Base-by-base conservation (phyloP, 2,113 vertebrate genomes). In the Pithys albifrons region DNA sequence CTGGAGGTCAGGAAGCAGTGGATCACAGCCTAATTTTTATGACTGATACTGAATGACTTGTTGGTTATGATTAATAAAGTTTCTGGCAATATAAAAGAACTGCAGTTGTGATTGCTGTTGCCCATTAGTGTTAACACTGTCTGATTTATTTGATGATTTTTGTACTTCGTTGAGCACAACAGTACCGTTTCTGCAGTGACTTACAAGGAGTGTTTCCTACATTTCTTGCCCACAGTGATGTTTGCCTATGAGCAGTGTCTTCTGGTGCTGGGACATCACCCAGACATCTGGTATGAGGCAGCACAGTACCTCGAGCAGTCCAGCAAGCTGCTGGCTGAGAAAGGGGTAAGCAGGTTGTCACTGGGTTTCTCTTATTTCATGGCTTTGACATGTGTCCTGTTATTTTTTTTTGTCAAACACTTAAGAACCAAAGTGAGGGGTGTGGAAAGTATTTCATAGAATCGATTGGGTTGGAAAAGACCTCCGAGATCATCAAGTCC, bases 221-320 rank as follows among this genome's bases (percentile, higher is more conserved):
- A 7, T 67, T 88, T 73, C 95, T 69, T 7, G 55, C 39, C 79
- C 54, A 46, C 89, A 99, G 99, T 99, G 87, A 99, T 99, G 99
- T 99, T 99, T 98, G 99, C 99, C 88, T 99, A 99, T 52, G 99
- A 99, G 98, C 99, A 99, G 97, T 99, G 99, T 97, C 98, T 99
- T 43, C 97, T 99, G 97, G 99, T 99, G 67, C 98, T 99, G 92
- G 99, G 99, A 62, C 99, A 99, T 96, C 99, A 99, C 95, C 99
- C 99, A 74, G 99, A 99, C 89, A 98, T 99, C 93, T 99, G 99
- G 99, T 99, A 99, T 58, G 99, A 99, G 97, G 99, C 99, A 51
- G 99, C 99, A 65, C 99, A 99, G 97, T 99, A 99, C 95, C 98
- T 99, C 59, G 99, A 99, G 88, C 99, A 99, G 97, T 99, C 99